Percentiles rank a stretch among this genome's conserved stretches.
Conservation (phyloP, 2,888 invertebrate genomes). For the Agrochola macilenta region DNA sequence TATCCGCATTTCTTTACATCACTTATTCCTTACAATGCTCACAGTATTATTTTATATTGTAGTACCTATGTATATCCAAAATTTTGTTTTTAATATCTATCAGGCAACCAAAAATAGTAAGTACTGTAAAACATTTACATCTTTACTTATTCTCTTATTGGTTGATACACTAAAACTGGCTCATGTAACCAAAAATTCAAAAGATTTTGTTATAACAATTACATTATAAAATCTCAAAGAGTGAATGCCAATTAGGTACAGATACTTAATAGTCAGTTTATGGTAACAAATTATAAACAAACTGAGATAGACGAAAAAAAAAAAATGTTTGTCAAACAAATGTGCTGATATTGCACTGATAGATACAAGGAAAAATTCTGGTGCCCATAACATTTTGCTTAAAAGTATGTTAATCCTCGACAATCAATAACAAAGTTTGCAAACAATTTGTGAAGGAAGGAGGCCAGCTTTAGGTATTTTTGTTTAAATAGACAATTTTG, state of each 20-base stretch:
- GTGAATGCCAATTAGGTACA: slow-evolving; percentile 25
- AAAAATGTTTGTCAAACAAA: slow-evolving; percentile 44
- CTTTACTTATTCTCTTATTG: slow-evolving; percentile 25
- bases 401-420: slow-evolving; percentile 61
- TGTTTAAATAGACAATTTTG: slow-evolving; percentile 76
- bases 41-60: slow-evolving; percentile 34
- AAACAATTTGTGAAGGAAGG: slow-evolving; percentile 96
- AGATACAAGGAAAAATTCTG: slow-evolving; percentile 42
- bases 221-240: slow-evolving; percentile 22
- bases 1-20: slow-evolving; percentile 43
- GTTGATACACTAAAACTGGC: slow-evolving; percentile 60
- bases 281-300: slow-evolving; percentile 37
- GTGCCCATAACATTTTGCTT: slow-evolving; percentile 45
- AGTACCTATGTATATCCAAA: slow-evolving; percentile 19
- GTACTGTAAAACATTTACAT: slow-evolving; percentile 33
- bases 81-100: slow-evolving; percentile 48
- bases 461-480: slow-evolving; percentile 92
- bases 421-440: slow-evolving; percentile 91
- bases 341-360: slow-evolving; percentile 48
- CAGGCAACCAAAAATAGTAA: slow-evolving; percentile 32
- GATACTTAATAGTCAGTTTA: slow-evolving; percentile 20
- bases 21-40: slow-evolving; percentile 38
- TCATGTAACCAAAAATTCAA: slow-evolving; percentile 38
- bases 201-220: slow-evolving; percentile 11
- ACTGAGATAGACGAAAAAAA: slow-evolving; percentile 21